Conservation (phyloP, 2,113 vertebrate genomes). For the Ameiurus melas region DNA sequence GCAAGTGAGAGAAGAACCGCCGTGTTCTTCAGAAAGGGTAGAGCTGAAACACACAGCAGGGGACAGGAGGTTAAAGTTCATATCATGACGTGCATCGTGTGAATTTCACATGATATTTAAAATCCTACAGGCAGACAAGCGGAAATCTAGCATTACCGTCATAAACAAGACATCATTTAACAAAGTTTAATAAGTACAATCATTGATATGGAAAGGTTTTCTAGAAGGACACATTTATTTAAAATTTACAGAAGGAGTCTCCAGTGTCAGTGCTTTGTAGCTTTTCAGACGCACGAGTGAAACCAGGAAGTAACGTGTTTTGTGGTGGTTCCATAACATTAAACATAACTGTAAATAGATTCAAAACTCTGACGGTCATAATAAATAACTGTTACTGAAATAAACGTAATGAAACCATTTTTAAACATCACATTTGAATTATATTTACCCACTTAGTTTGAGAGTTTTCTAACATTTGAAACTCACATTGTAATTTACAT, state of each 20-base stretch:
- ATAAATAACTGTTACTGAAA: no score
- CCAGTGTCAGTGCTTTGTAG: background rate
- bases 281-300: no score
- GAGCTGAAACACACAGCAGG: conserved; percentile 72
- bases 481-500: background rate
- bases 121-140: background rate
- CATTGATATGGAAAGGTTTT: background rate
- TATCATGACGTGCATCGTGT: background rate
- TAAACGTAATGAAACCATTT: background rate
- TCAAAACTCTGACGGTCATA: background rate
- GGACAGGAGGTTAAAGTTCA: background rate
- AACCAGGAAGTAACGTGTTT: no score
- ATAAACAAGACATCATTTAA: background rate
- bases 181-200: background rate
- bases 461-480: background rate
- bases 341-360: background rate
- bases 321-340: no score
- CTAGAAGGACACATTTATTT: background rate
- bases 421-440: background rate
- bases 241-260: background rate
- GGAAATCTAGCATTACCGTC: background rate
- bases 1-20: conserved; percentile 87
- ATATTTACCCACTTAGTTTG: background rate
- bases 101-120: background rate
- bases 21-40: conserved; percentile 94